Conservation (phyloP, 2,113 vertebrate genomes). For the Petaurus breviceps region DNA sequence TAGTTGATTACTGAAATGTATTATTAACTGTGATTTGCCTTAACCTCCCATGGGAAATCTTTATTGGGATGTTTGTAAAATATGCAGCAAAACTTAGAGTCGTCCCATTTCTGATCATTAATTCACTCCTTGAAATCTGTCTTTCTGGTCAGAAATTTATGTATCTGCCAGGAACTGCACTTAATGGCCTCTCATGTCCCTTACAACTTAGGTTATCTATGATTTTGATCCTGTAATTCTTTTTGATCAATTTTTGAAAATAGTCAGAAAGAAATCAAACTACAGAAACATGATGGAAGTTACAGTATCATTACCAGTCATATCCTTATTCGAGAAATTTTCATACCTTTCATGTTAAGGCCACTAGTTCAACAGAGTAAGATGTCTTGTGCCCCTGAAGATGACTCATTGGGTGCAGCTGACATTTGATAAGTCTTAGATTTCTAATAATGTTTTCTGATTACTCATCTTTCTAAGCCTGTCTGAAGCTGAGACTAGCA, state of each 20-base stretch:
- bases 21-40: constrained; percentile 7
- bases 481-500: constrained; percentile 18
- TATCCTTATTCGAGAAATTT: constrained; percentile 15
- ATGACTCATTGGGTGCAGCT: constrained; percentile 56
- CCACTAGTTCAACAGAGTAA: constrained; percentile 8
- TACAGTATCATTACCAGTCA: neutral
- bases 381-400: constrained; percentile 29
- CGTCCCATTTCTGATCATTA: neutral
- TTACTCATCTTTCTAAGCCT: constrained; percentile 50
- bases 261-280: constrained; percentile 17
- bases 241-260: neutral
- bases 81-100: constrained; percentile 26
- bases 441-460: constrained; percentile 50
- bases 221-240: neutral
- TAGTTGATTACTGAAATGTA: constrained; percentile 18
- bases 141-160: neutral
- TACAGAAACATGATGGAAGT: neutral
- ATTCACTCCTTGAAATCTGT: neutral
- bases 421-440: constrained; percentile 27
- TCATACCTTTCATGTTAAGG: constrained; percentile 24
- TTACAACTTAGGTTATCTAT: neutral
- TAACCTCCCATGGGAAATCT: neutral
- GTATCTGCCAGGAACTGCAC: neutral
- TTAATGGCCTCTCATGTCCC: neutral
- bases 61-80: neutral